Evolutionary conservation across 2,797 vertebrate genomes (phyloP), one percentile per base, ranked within the genome.

Genomic region (Gymnoscopelus microlampas): DNA sequence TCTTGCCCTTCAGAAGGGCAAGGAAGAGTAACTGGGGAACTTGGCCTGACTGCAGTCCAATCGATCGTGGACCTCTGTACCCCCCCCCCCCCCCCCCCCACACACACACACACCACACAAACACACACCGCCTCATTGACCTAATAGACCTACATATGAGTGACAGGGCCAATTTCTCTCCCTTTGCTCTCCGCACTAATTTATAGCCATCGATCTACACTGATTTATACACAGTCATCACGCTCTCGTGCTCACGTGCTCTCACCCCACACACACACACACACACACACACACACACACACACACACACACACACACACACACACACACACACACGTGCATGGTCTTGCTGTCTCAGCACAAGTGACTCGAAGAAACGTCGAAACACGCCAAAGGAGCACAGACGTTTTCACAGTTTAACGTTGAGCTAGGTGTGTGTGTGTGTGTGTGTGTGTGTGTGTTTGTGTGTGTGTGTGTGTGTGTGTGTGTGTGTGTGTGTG

Each of bases 131-230:
- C 88, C 85, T 92, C 89, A 91, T 92, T 92, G 88, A 88, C 85
- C 88, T 89, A 90, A 91, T 89, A 87, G 88, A 89, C 87, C 87
- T 84, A 89, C 89, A 90, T 88, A 86, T 89, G 90, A 93, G 81
- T 89, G 85, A 87, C 85, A 62, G 85, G 89, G 84, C 86, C 89
- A 89, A 89, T 89, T 88, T 92, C 88, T 90, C 81, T 86, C 85
- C 81, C 77, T 86, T 88, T 87, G 80, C 85, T 81, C 82, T 78
- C 80, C 79, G 82, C 76, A 88, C 85, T 92, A 91, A 93, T 93
- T 89, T 89, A 92, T 90, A 71, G 85, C 75, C 86, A 91, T 92
- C 89, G 88, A 93, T 94, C 89, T 84, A 69, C 84, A 80, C 83
- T 39, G 49, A 89, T 91, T 91, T 91, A 91, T 89, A 89, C 84